phyloP scores from a whole-genome alignment of 2,888 invertebrate genomes.

The Heteropelma amictum region DNA sequence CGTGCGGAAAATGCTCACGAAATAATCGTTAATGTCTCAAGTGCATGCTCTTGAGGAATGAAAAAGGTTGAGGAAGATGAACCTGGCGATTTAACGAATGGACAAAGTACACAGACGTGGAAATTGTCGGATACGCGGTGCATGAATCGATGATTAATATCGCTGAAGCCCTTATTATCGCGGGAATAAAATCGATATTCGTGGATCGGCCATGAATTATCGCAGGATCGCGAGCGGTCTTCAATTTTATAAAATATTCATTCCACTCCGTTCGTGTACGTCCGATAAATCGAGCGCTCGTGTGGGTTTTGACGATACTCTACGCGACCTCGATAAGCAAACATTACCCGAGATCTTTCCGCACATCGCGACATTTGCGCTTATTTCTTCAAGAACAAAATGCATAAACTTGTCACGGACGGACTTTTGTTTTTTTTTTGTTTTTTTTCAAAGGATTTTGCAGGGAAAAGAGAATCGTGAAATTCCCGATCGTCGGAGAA shows the following conservation, averaged over 20 bases:
- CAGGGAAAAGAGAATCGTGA: too few species aligned
- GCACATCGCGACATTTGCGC: neutral
- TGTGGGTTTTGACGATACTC: neutral
- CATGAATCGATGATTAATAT: neutral
- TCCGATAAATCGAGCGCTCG: neutral
- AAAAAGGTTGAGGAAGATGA: constrained; percentile 25
- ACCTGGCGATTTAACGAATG: constrained; percentile 38
- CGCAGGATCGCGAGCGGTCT: neutral
- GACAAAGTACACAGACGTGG: neutral
- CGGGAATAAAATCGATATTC: constrained; percentile 29
- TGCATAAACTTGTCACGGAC: too few species aligned
- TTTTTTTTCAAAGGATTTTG: neutral
- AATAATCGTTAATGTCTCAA: constrained; percentile 3
- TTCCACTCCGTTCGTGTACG: neutral
- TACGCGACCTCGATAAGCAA: neutral
- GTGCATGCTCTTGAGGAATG: constrained; percentile 21
- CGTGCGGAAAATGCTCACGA: neutral
- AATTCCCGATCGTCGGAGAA: too few species aligned
- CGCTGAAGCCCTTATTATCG: too few species aligned
- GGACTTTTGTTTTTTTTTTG: neutral
- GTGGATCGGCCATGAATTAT: constrained; percentile 22
- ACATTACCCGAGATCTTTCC: neutral
- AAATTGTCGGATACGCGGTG: neutral
- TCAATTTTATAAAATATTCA: constrained; percentile 36
- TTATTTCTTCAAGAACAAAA: too few species aligned